Percentiles rank a stretch among this genome's conserved stretches.
Evolutionary conservation across 1,140 invertebrate species (phyloP).

Genomic region (Aporrectodea caliginosa): DNA sequence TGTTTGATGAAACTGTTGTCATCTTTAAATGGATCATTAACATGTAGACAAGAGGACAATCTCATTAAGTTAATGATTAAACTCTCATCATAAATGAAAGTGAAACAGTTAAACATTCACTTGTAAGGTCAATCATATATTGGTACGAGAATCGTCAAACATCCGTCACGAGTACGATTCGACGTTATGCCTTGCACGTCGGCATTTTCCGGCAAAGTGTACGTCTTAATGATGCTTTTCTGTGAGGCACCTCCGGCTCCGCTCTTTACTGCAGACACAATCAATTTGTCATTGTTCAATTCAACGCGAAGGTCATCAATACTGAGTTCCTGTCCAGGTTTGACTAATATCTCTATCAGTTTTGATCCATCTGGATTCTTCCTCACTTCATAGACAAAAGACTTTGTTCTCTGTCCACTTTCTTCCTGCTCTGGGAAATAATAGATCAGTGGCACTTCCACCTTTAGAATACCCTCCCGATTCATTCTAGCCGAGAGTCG

Average conservation of each 20-base stretch:
- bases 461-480: constrained; percentile 1
- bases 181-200: constrained; percentile 8
- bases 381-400: constrained; percentile 13
- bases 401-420: not conserved
- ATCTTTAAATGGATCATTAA: not conserved
- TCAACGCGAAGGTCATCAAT: constrained; percentile 6
- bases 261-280: not conserved
- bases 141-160: constrained; percentile 8
- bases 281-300: not conserved
- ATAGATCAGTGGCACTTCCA: constrained; percentile 10
- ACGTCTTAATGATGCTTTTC: not conserved
- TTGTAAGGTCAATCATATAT: not conserved
- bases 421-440: not conserved
- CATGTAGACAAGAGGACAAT: not conserved
- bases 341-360: constrained; percentile 11
- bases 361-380: constrained; percentile 11
- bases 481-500: constrained; percentile 2
- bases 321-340: not conserved
- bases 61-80: not conserved
- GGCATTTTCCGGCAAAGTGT: constrained; percentile 11
- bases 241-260: not conserved
- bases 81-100: not conserved
- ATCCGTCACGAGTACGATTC: constrained; percentile 1
- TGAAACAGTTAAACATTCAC: not conserved
- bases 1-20: not conserved